These are phyloP conservation scores for Listrodromus nycthemerus DNA, from an alignment of 2,888 invertebrate species.

Conservation along the genomic window DNA sequence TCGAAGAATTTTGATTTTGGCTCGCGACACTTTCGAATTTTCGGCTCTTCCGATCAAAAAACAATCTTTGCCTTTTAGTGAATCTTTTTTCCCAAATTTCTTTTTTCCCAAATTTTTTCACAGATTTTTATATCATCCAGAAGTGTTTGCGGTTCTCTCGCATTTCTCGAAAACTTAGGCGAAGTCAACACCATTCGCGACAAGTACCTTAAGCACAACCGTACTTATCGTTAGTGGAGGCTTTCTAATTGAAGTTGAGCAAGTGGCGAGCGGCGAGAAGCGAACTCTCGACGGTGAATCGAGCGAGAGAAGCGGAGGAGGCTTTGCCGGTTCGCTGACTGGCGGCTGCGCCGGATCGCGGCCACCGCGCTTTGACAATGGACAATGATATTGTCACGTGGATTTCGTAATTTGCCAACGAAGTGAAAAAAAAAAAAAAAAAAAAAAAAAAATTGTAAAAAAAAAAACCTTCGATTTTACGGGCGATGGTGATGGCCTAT, in stretches of 20 bases:
- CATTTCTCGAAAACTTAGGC: no score
- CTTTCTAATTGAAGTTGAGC: slow-evolving; percentile 70
- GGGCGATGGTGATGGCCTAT: neutral
- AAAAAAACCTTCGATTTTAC: slow-evolving; percentile 18
- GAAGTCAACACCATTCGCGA: no score
- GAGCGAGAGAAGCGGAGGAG: slow-evolving; percentile 52
- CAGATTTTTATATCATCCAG: no score
- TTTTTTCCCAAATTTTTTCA: no score
- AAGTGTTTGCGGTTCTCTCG: no score
- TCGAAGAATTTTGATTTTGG: no score
- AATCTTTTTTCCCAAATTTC: no score
- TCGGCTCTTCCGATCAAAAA: no score
- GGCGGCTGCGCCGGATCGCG: slow-evolving; percentile 29
- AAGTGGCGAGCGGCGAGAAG: slow-evolving; percentile 29
- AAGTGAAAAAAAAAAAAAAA: slow-evolving; percentile 45
- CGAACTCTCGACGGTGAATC: neutral
- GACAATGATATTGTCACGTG: slow-evolving; percentile 61
- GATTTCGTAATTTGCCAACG: slow-evolving; percentile 54
- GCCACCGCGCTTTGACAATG: slow-evolving; percentile 48
- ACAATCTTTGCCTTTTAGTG: no score
- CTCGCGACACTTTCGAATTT: no score
- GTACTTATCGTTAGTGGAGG: slow-evolving; percentile 68
- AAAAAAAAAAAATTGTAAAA: slow-evolving; percentile 15
- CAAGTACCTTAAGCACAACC: slow-evolving; percentile 34
- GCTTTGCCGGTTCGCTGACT: slow-evolving; percentile 55